Conservation (phyloP, 2,888 invertebrate genomes). For the Eilema caniola region DNA sequence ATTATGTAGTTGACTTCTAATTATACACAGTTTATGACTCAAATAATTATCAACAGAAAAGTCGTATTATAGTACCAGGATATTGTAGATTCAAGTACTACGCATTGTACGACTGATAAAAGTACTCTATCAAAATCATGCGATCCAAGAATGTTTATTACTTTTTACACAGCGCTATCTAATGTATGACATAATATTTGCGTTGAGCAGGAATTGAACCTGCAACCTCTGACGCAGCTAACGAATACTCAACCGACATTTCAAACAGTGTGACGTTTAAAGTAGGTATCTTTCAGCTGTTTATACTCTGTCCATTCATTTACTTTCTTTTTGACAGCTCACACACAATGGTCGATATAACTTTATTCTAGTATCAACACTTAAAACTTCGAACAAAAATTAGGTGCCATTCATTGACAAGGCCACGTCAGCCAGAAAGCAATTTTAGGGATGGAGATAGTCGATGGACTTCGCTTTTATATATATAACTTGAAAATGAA, state of each 20-base stretch:
- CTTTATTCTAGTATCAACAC: too few species aligned
- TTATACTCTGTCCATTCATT: too few species aligned
- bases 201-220: background rate
- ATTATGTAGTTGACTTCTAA: background rate
- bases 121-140: background rate
- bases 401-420: too few species aligned
- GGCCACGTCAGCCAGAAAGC: too few species aligned
- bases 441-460: too few species aligned
- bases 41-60: background rate
- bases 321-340: too few species aligned
- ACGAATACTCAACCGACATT: background rate
- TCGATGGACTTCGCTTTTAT: too few species aligned
- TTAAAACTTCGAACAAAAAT: too few species aligned
- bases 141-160: background rate
- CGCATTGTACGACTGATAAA: background rate
- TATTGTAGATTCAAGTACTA: background rate
- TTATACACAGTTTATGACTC: background rate
- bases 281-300: too few species aligned
- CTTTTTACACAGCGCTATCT: background rate
- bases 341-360: too few species aligned
- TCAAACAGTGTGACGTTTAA: too few species aligned
- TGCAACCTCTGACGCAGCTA: background rate
- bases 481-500: too few species aligned
- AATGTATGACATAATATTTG: background rate
- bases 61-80: background rate